Percentiles rank a stretch among this genome's conserved stretches.
Conservation (phyloP, 2,888 invertebrate genomes). For the Protonemura montana region DNA sequence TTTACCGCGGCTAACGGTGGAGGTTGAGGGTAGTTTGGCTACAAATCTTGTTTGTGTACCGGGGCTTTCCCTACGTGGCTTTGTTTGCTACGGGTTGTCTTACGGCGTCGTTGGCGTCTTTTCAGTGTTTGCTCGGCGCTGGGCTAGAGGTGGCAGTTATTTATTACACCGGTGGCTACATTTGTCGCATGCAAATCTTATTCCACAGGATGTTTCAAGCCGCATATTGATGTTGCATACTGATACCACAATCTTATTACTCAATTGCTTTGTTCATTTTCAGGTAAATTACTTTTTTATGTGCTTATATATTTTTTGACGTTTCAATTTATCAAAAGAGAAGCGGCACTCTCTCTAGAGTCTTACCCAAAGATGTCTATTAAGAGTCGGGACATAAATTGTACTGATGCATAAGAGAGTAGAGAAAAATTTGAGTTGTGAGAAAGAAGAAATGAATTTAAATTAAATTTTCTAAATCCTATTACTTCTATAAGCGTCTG, state of each 20-base stretch:
- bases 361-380: neutral
- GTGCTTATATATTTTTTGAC: neutral
- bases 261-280: neutral
- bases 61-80: neutral
- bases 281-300: neutral
- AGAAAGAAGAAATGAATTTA: constrained; percentile 1
- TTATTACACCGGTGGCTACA: neutral
- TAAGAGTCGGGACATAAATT: neutral
- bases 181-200: neutral
- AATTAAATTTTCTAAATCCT: neutral
- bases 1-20: neutral
- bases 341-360: neutral
- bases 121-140: neutral
- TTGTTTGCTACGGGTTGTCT: neutral
- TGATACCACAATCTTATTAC: neutral
- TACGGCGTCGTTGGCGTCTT: neutral
- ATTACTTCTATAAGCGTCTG: too few species aligned
- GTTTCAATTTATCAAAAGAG: neutral
- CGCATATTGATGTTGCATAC: neutral
- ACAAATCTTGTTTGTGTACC: neutral
- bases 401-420: neutral
- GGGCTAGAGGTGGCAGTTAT: neutral
- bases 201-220: neutral
- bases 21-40: neutral
- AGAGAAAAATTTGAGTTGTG: neutral